These are phyloP conservation scores for Anolis carolinensis DNA, from an alignment of 2,113 vertebrate genomes.

Conservation along the genomic window DNA sequence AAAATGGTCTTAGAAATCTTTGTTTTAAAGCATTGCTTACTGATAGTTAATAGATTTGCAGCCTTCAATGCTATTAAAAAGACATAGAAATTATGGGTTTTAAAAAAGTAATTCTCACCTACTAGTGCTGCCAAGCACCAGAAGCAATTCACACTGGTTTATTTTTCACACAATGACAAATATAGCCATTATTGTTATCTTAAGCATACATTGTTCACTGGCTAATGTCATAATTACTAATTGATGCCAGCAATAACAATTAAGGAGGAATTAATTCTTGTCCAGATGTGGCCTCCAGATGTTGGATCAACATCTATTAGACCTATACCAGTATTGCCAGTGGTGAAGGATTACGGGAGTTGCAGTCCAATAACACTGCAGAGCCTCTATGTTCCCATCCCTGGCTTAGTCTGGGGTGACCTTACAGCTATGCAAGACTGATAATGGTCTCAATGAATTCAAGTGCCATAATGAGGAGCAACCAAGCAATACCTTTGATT, in stretches of 20 bases:
- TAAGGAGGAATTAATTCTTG: not conserved
- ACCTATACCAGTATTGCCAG: not conserved
- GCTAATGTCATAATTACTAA: not conserved
- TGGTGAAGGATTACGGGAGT: not conserved
- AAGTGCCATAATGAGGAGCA: not conserved
- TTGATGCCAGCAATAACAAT: not conserved
- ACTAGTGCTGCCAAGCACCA: not conserved
- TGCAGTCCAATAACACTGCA: not conserved
- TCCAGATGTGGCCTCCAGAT: not conserved
- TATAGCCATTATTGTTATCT: not conserved
- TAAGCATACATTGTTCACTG: not conserved
- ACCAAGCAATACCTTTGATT: not conserved
- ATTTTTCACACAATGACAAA: not conserved
- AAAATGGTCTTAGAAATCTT: not conserved
- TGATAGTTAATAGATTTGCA: not conserved
- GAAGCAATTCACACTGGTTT: not conserved
- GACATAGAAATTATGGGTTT: not conserved
- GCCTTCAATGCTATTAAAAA: slow-evolving; percentile 12
- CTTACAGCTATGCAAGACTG: not conserved
- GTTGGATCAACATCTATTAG: not conserved
- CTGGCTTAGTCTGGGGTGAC: not conserved
- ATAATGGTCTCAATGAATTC: not conserved
- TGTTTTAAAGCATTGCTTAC: slow-evolving; percentile 1
- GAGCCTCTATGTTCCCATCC: not conserved
- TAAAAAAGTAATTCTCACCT: slow-evolving; percentile 8